Conservation (phyloP, 2,888 invertebrate genomes). For the Andrena flavipes region DNA sequence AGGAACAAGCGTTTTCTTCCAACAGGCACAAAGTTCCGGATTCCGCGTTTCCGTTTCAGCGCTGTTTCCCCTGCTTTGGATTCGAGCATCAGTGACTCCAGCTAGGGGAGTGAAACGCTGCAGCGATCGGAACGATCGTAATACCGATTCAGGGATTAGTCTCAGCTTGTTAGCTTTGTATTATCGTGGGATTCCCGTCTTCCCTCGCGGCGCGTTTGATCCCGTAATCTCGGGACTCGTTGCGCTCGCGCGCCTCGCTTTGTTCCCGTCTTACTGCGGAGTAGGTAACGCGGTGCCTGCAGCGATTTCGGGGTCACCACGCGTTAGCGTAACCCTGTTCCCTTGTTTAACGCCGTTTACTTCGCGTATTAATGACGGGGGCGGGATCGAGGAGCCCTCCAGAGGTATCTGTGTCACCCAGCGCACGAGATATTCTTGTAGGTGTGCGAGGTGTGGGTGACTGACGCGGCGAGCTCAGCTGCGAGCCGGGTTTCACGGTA, state of each 20-base stretch:
- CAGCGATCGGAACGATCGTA: not conserved
- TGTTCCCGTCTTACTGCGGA: slow-evolving; percentile 51
- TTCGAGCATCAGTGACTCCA: no score
- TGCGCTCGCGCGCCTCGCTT: slow-evolving; percentile 26
- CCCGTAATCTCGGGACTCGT: slow-evolving; percentile 44
- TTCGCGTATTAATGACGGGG: not conserved
- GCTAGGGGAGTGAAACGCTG: no score
- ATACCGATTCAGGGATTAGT: slow-evolving; percentile 47
- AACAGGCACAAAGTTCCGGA: not conserved
- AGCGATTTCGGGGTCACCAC: slow-evolving; percentile 48
- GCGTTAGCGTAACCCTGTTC: slow-evolving; percentile 33
- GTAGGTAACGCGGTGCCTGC: slow-evolving; percentile 49
- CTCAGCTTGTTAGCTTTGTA: slow-evolving; percentile 47
- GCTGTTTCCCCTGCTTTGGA: not conserved
- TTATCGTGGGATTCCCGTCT: slow-evolving; percentile 43
- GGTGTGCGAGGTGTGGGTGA: not conserved
- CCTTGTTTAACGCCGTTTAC: slow-evolving; percentile 43
- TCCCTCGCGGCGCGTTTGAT: slow-evolving; percentile 17
- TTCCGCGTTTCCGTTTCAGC: not conserved
- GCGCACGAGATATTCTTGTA: no score
- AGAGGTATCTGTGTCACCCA: no score
- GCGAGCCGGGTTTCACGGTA: not conserved
- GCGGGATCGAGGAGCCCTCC: not conserved
- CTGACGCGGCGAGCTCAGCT: not conserved
- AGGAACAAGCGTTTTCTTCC: not conserved